Base-by-base conservation (phyloP, 2,797 vertebrate species). In the Myotis planiceps region DNA sequence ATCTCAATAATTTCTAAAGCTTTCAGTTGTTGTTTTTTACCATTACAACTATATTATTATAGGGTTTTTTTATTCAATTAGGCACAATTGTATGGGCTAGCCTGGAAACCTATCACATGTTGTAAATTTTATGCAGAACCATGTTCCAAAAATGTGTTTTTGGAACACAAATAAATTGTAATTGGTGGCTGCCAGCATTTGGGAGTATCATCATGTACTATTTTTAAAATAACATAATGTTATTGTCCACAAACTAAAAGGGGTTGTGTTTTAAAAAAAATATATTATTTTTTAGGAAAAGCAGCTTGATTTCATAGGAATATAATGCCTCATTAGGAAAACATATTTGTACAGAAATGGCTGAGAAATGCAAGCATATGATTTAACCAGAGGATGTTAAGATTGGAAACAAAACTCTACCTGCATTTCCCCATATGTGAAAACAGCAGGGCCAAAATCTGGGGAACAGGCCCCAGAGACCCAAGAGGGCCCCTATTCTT, bases 391-490 rank as follows among this genome's bases (percentile, higher is more conserved):
- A 89, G 45, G 78, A 89, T 39, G 87, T 83, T 95, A 96, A 90
- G 92, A 14, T 66, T 97, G 85, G 92, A 96, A 96, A 96, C 96
- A 86, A 97, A 96, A 68, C n/a, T 72, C 81, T 55, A 94, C 93
- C 75, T 94, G 53, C 34, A 42, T 74, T 88, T 95, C 78, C 0
- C 10, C 91, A 45, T 75, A 42, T 90, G 79, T 81, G 60, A 95
- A 97, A 98, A 88, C 71, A 95, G 12, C 65, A 79, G 69, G 81
- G 94, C 49, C 45, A 29, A 37, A n/a, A 87, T 60, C 37, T 96
- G 95, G 78, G 92, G 89, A 97, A 65, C 1, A 0, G 53, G 65
- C 87, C 68, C 92, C 72, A 49, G 92, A 95, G 86, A 96, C 90
- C 49, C 82, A 95, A 49, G 76, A 65, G 76, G 96, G 78, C 60